Evolutionary conservation across 2,888 invertebrate species (phyloP).

Genomic region (Allophyes oxyacanthae): DNA sequence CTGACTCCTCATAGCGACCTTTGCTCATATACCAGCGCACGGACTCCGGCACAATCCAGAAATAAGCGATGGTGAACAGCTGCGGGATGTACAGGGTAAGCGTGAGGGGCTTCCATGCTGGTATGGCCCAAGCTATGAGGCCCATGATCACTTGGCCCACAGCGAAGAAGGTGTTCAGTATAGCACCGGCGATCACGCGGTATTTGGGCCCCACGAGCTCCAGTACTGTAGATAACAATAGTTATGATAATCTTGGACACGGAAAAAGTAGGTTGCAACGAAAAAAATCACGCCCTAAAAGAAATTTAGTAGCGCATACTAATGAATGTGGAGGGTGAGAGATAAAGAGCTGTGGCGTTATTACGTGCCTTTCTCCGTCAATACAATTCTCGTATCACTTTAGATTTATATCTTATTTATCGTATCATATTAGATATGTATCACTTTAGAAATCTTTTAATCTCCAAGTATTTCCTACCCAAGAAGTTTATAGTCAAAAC

Average conservation of each 20-base stretch:
- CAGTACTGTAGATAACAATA: conserved; percentile 86
- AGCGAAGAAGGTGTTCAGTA: conserved; percentile 92
- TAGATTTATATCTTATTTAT: too few species aligned
- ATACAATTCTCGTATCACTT: too few species aligned
- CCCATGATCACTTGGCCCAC: conserved; percentile 92
- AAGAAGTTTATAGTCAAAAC: conserved; percentile 23
- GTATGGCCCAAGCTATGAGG: conserved; percentile 91
- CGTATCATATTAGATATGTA: too few species aligned
- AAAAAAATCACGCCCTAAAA: too few species aligned
- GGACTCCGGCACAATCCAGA: conserved; percentile 92
- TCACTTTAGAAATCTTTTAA: too few species aligned
- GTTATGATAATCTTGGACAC: too few species aligned
- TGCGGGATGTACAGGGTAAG: conserved; percentile 92
- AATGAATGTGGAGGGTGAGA: too few species aligned
- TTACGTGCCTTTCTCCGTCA: too few species aligned
- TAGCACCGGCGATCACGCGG: conserved; percentile 92
- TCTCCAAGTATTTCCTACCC: too few species aligned
- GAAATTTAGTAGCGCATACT: too few species aligned
- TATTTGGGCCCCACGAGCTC: conserved; percentile 93
- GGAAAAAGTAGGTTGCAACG: neutral
- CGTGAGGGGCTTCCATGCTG: conserved; percentile 92
- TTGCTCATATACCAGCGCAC: conserved; percentile 94
- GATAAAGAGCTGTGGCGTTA: too few species aligned
- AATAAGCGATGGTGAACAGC: conserved; percentile 90
- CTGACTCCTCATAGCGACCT: conserved; percentile 91